Evolutionary conservation across 2,797 vertebrate species (phyloP).

Genomic region (Tamandua tetradactyla): DNA sequence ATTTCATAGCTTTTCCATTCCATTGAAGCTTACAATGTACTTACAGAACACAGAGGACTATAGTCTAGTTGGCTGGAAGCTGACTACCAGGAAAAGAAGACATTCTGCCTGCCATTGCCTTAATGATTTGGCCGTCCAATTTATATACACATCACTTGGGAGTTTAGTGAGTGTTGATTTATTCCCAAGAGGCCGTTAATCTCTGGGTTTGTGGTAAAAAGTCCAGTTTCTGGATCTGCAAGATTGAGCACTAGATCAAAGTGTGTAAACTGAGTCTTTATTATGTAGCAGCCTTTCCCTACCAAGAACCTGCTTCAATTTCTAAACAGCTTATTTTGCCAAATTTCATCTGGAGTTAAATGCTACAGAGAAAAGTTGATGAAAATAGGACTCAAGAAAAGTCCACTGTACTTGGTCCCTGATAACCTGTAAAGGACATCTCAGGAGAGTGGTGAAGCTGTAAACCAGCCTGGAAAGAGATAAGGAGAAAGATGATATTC

Average conservation of each 20-base stretch:
- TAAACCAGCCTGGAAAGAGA: neutral
- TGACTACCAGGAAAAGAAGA: neutral
- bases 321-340: neutral
- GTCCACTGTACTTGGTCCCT: neutral
- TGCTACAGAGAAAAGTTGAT: neutral
- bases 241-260: neutral
- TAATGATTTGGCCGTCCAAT: neutral
- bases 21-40: neutral
- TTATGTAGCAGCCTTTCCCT: neutral
- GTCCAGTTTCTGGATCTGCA: neutral
- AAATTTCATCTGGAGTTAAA: neutral
- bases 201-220: neutral
- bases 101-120: neutral
- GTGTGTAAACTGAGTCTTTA: neutral
- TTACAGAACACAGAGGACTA: neutral
- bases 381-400: neutral
- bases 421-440: neutral
- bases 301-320: neutral
- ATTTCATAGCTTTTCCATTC: neutral
- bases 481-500: neutral
- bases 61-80: neutral
- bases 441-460: neutral
- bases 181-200: neutral
- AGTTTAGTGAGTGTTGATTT: neutral
- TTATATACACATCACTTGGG: neutral